A percentile compares a stretch with the other conserved stretches of the same genome.
phyloP scores from a whole-genome alignment of 92 coral and sea anemone genomes.

The Paramuricea clavata region DNA sequence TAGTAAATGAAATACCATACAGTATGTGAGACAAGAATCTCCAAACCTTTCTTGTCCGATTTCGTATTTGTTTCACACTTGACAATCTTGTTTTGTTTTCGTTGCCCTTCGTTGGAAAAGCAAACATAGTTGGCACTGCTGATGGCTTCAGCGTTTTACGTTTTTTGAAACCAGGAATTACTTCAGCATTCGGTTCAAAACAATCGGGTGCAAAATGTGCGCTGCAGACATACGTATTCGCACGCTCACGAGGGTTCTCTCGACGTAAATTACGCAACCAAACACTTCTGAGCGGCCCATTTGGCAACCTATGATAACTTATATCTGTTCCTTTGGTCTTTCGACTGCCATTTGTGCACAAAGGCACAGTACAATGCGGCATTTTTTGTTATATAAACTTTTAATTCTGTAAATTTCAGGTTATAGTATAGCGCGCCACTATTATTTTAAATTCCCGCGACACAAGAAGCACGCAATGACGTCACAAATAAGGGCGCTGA shows the following conservation, averaged over 20 bases:
- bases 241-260: slow-evolving; percentile 24
- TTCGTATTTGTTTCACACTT: slow-evolving; percentile 19
- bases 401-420: not conserved
- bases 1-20: not conserved
- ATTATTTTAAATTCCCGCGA: no score
- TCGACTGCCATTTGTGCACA: slow-evolving; percentile 37
- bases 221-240: slow-evolving; percentile 32
- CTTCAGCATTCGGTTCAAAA: not conserved
- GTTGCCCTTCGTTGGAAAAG: not conserved
- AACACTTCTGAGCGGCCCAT: slow-evolving; percentile 22
- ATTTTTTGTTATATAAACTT: not conserved
- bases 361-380: slow-evolving; percentile 37
- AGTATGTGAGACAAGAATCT: not conserved
- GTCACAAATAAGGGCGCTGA: no score
- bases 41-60: slow-evolving; percentile 21
- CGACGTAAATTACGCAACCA: slow-evolving; percentile 40
- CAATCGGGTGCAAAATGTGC: slow-evolving; percentile 39
- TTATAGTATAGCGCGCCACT: not conserved
- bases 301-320: slow-evolving; percentile 37
- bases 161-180: slow-evolving; percentile 23
- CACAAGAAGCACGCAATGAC: no score
- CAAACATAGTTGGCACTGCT: slow-evolving; percentile 37
- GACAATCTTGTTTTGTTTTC: slow-evolving; percentile 10
- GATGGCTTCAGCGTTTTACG: not conserved
- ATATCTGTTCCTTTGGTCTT: slow-evolving; percentile 17